A percentile compares a stretch with the other conserved stretches of the same genome.
Conservation (phyloP, 2,797 vertebrate species). For the Lemur catta region DNA sequence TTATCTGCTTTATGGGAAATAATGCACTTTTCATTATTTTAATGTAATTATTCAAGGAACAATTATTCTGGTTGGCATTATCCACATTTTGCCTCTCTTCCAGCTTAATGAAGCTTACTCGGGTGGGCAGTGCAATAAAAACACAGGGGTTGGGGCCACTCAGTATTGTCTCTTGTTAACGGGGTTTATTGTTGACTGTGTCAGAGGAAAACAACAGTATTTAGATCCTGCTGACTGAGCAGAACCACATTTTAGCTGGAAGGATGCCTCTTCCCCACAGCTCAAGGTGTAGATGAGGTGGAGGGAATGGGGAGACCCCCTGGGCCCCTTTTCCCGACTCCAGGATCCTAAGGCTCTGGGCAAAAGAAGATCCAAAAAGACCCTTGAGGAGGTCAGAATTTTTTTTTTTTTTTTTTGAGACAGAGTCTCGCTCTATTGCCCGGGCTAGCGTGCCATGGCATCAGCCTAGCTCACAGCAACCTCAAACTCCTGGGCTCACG, state of each 20-base stretch:
- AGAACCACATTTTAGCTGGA: background rate
- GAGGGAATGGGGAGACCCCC: background rate
- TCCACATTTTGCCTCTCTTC: background rate
- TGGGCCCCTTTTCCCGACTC: background rate
- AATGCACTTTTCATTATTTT: conserved; percentile 39
- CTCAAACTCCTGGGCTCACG: too few species aligned
- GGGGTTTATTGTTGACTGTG: background rate
- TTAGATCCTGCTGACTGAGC: background rate
- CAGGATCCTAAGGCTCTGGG: background rate
- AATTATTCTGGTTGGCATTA: background rate
- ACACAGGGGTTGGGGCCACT: background rate
- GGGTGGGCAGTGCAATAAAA: background rate
- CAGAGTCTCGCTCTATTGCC: too few species aligned
- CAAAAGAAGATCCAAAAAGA: background rate
- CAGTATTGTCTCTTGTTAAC: background rate
- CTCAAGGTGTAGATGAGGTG: background rate
- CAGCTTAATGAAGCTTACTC: background rate
- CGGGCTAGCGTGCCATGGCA: too few species aligned
- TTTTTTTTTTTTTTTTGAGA: too few species aligned
- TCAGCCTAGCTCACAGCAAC: too few species aligned
- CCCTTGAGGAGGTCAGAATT: background rate
- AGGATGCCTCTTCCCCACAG: background rate
- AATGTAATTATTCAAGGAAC: conserved; percentile 26
- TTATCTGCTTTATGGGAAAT: conserved; percentile 9
- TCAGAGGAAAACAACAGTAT: background rate